phyloP scores from a whole-genome alignment of 2,888 invertebrate species.

The Ceraclea dissimilis region DNA sequence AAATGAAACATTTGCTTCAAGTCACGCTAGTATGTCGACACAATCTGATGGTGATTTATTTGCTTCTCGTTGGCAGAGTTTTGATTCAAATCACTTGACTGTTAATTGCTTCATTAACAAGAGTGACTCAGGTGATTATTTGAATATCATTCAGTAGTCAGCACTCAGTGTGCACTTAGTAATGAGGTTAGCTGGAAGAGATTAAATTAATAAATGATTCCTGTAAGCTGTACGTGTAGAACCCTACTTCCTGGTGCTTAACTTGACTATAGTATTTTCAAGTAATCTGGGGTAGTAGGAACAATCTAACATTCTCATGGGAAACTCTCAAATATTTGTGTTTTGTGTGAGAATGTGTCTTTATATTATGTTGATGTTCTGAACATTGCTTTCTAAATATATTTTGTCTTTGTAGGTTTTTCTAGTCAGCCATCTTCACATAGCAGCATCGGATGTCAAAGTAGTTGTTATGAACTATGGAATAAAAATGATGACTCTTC shows the following conservation, averaged over 20 bases:
- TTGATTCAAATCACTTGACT: conserved; percentile 9
- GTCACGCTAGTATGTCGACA: conserved; percentile 26
- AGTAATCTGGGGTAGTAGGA: too few species aligned
- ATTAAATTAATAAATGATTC: not conserved
- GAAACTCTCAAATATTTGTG: too few species aligned
- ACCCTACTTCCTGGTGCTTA: too few species aligned
- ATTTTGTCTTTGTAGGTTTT: conserved; percentile 33
- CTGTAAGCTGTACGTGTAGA: not conserved
- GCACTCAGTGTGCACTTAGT: too few species aligned
- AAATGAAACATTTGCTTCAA: conserved; percentile 27
- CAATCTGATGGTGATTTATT: conserved; percentile 3
- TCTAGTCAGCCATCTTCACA: conserved; percentile 42
- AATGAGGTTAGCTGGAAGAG: too few species aligned
- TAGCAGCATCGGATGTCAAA: conserved; percentile 42
- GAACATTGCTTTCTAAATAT: not conserved
- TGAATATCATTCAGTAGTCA: too few species aligned
- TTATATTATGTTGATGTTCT: too few species aligned
- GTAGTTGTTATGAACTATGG: not conserved
- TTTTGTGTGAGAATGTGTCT: too few species aligned
- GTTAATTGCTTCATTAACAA: conserved; percentile 17
- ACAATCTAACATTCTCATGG: too few species aligned
- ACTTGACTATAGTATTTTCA: too few species aligned
- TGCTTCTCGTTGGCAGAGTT: not conserved
- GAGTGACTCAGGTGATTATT: conserved; percentile 23
- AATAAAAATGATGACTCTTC: conserved; percentile 29